A percentile compares a stretch with the other conserved stretches of the same genome.
Evolutionary conservation across 2,113 vertebrate genomes (phyloP).

Genomic region (Lucifuga dentata): DNA sequence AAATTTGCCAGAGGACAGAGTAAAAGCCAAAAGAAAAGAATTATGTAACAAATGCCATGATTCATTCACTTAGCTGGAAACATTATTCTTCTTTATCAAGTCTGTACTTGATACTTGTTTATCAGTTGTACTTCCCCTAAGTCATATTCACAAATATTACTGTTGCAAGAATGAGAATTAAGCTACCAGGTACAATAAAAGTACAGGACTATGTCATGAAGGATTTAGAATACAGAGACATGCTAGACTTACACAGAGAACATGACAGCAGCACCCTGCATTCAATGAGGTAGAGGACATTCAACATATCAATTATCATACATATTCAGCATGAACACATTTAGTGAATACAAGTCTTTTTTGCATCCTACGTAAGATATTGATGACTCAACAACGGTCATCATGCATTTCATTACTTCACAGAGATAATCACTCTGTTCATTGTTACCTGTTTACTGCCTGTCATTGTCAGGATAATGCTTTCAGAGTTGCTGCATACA

Average conservation of each 20-base stretch:
- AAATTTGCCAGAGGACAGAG: neutral
- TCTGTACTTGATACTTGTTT: too few relatives aligned
- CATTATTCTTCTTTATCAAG: constrained; percentile 9
- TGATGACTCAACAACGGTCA: constrained; percentile 17
- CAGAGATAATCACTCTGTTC: constrained; percentile 2
- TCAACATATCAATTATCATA: neutral
- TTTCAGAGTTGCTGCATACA: neutral
- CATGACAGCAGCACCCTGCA: neutral
- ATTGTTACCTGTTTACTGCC: neutral
- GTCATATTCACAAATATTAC: constrained; percentile 28
- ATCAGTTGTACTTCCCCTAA: too few relatives aligned
- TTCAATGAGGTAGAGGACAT: neutral
- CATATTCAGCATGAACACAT: neutral
- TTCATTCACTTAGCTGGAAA: constrained; percentile 43
- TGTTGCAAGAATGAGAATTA: neutral
- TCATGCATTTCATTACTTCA: neutral
- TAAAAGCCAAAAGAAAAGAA: constrained; percentile 4
- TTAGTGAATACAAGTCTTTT: constrained; percentile 1
- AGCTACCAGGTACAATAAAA: neutral
- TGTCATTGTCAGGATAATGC: constrained; percentile 12
- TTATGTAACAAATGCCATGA: constrained; percentile 4
- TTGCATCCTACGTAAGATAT: neutral
- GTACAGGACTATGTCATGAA: too few relatives aligned
- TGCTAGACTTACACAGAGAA: neutral
- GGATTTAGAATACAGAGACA: constrained; percentile 1